These are phyloP conservation scores for Oryzaephilus surinamensis DNA, from an alignment of 1,140 invertebrate genomes.

Conservation along the genomic window DNA sequence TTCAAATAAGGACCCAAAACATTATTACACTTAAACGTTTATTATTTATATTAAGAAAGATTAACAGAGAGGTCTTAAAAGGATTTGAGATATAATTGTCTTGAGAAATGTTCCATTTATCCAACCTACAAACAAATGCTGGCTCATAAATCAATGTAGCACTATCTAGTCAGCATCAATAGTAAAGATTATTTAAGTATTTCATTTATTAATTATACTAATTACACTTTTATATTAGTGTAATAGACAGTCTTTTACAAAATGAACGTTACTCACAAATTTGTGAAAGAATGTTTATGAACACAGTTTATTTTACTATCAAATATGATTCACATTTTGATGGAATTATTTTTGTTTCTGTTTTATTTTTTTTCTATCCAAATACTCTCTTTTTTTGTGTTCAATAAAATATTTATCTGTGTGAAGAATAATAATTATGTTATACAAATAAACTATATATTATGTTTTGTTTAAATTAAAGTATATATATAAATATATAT, in stretches of 20 bases:
- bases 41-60: conserved; percentile 2
- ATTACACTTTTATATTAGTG: conserved; percentile 3
- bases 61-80: not conserved
- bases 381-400: not conserved
- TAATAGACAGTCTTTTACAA: conserved; percentile 10
- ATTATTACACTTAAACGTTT: too few relatives aligned
- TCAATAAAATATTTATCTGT: not conserved
- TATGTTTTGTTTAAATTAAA: not conserved
- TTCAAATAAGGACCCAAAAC: too few relatives aligned
- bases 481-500: too few relatives aligned
- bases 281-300: conserved; percentile 12
- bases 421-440: not conserved
- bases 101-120: conserved; percentile 21
- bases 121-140: conserved; percentile 23
- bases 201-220: conserved; percentile 20
- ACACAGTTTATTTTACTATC: not conserved
- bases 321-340: too few relatives aligned
- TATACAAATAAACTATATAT: not conserved
- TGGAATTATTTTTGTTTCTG: too few relatives aligned
- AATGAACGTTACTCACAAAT: not conserved
- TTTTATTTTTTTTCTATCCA: not conserved
- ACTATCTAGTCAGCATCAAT: conserved; percentile 25
- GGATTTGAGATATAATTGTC: not conserved
- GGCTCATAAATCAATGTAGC: conserved; percentile 27
- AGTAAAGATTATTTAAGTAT: conserved; percentile 16